Base-by-base conservation (phyloP, 2,797 vertebrate species). In the Oophaga sylvatica region DNA sequence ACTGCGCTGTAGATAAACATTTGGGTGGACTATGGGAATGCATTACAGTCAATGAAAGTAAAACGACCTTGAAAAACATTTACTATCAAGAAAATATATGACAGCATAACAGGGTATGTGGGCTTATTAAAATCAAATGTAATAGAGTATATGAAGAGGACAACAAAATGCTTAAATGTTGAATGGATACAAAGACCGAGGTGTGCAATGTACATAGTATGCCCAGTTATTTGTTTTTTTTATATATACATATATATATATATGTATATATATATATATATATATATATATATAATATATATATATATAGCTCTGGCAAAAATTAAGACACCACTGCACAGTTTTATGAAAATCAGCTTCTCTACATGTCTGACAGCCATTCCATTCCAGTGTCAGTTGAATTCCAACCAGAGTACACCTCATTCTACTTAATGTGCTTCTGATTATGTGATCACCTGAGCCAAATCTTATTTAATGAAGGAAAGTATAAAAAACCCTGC, bases 1-100 rank as follows among this genome's bases (percentile, higher is more conserved):
- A 11, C 84, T 22, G 59, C n/a, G 5, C 41, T 63, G n/a, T 81
- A 87, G 85, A 81, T 76, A 87, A 87, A 80, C 68, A 86, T 80
- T 53, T 16, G 57, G 62, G 63, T 81, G 68, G 59, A 48, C 68
- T 75, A 45, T 19, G 22, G 70, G 16, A 81, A 87, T 76, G 26
- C 22, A 76, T 62, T 62, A 81, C 29, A 85, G 17, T 68, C 48
- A 73, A 81, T 41, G 20, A 62, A 79, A 86, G 20, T 22, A 26
- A 80, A 87, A 70, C 67, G n/a, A 87, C 57, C 56, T 76, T 81
- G 57, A 48, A 81, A 81, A 79, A 48, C 76, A 68, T 57, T 22
- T 29, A 10, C 80, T 59, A 80, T 35, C 22, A 22, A 22, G 19
- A 59, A 70, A 16, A 41, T 35, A 13, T 31, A 63, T 80, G 45